A percentile compares a stretch with the other conserved stretches of the same genome.
Conservation (phyloP, 2,113 vertebrate species). For the Barnardius zonarius region DNA sequence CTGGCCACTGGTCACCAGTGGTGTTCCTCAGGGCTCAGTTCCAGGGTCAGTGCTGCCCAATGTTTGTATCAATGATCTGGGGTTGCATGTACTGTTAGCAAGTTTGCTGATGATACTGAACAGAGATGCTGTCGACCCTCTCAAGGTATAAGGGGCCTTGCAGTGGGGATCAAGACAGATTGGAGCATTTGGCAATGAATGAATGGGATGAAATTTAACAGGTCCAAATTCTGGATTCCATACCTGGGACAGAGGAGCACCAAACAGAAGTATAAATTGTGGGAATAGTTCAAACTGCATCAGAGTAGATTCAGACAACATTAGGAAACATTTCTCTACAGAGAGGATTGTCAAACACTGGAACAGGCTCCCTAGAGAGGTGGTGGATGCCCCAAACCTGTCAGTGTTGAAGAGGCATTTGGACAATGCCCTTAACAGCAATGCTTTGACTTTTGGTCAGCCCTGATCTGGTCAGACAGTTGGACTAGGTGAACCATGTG, state of each 20-base stretch:
- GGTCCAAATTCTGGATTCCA: neutral
- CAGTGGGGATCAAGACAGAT: neutral
- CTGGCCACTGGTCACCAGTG: neutral
- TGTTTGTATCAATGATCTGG: neutral
- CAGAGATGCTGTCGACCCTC: neutral
- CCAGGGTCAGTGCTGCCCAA: neutral
- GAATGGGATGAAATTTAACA: neutral
- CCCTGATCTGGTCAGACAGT: neutral
- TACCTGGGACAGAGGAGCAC: neutral
- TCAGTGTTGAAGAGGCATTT: neutral
- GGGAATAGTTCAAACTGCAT: neutral
- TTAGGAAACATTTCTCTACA: neutral
- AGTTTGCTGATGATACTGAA: neutral
- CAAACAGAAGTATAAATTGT: neutral
- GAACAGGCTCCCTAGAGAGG: neutral
- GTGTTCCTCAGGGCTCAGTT: neutral
- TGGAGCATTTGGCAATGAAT: neutral
- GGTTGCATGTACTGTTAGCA: neutral
- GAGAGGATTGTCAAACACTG: neutral
- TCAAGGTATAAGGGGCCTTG: neutral
- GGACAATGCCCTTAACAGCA: neutral
- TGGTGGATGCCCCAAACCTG: neutral
- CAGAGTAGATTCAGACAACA: neutral
- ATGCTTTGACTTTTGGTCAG: neutral
- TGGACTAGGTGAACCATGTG: neutral